Conservation (phyloP, 2,797 vertebrate species). For the Oreochromis mossambicus region DNA sequence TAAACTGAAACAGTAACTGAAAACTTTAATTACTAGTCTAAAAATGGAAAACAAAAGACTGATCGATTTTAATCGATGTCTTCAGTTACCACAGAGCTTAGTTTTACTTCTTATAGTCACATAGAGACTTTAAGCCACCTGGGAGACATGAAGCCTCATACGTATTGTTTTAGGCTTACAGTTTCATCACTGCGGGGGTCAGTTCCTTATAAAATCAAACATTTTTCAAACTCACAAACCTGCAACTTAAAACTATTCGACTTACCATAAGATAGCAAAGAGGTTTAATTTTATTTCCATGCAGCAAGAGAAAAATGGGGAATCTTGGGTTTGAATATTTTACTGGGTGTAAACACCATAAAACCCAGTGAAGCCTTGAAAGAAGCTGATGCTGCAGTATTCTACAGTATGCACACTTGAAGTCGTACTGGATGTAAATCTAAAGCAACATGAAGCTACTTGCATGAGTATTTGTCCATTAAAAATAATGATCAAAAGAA, state of each 20-base stretch:
- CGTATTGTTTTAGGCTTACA: not conserved
- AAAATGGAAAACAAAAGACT: rapidly evolving
- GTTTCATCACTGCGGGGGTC: not conserved
- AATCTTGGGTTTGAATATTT: not conserved
- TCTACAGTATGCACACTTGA: not conserved
- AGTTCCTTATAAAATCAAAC: not conserved
- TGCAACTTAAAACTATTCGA: not conserved
- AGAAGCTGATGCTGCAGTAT: not conserved
- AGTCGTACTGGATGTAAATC: not conserved
- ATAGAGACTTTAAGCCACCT: not conserved
- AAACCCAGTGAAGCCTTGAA: not conserved
- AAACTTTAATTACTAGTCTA: not conserved
- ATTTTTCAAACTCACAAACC: not conserved
- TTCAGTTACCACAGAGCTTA: not conserved
- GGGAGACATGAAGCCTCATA: not conserved
- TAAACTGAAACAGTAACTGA: not conserved
- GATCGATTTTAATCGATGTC: not conserved
- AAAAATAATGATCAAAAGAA: not conserved
- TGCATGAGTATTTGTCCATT: not conserved
- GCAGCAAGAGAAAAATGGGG: not conserved
- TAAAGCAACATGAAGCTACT: not conserved
- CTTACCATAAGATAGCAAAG: not conserved
- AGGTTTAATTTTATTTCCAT: not conserved
- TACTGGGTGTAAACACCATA: not conserved
- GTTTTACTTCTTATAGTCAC: not conserved